These are phyloP conservation scores for Mobula birostris DNA, from an alignment of 2,113 vertebrate genomes.

Conservation along the genomic window DNA sequence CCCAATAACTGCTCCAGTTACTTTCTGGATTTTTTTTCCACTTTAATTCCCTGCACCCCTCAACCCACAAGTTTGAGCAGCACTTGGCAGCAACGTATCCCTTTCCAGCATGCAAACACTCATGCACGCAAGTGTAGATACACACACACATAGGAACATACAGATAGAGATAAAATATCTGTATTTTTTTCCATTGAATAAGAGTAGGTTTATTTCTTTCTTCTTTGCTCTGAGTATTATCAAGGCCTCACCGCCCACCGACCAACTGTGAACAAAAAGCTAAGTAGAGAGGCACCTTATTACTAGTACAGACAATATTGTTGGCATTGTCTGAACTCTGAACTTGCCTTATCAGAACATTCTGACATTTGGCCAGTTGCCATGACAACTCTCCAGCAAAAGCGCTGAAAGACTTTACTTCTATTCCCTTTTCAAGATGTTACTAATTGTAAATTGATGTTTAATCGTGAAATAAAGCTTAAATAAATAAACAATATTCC, in stretches of 20 bases:
- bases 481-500: background rate
- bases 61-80: background rate
- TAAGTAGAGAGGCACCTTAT: background rate
- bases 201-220: background rate
- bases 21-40: background rate
- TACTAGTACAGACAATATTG: background rate
- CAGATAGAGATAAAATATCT: background rate
- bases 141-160: too few species aligned
- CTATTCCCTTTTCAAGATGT: background rate
- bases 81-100: too few species aligned
- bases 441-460: conserved; percentile 6
- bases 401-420: background rate
- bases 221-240: background rate
- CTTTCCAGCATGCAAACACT: background rate
- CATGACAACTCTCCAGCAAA: background rate
- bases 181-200: background rate
- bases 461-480: background rate
- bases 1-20: background rate
- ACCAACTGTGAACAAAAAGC: background rate
- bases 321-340: background rate
- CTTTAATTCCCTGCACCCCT: background rate
- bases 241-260: background rate
- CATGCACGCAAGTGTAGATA: too few species aligned
- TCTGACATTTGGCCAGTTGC: background rate
- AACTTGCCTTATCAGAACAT: background rate